These are phyloP conservation scores for Hylaeus volcanicus DNA, from an alignment of 1,140 invertebrate genomes.

Conservation along the genomic window DNA sequence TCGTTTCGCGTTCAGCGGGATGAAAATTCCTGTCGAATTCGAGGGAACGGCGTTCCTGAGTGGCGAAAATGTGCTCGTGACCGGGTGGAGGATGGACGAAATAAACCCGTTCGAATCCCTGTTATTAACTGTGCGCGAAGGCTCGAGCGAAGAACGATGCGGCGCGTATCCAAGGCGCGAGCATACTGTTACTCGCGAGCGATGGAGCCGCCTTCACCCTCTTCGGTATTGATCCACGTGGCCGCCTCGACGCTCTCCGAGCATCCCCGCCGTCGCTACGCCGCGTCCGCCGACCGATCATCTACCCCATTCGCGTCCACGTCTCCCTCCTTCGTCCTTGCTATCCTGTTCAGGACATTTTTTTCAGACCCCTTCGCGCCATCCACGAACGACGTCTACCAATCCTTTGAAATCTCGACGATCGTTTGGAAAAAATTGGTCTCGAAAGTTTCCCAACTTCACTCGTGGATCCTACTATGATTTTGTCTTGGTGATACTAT, in stretches of 20 bases:
- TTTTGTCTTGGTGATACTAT: no score
- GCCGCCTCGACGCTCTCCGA: constrained; percentile 32
- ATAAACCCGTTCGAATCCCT: constrained; percentile 15
- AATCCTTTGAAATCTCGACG: background rate
- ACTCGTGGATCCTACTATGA: no score
- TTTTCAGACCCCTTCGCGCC: background rate
- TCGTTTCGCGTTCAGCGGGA: constrained; percentile 1
- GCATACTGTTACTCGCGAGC: constrained; percentile 61
- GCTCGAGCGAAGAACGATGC: constrained; percentile 51
- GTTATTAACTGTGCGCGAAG: constrained; percentile 8
- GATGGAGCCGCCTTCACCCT: constrained; percentile 56
- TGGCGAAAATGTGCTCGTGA: no score
- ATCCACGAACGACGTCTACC: no score
- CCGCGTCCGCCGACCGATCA: constrained; percentile 39
- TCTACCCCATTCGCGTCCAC: background rate
- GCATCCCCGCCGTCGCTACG: constrained; percentile 31
- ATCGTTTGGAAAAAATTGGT: background rate
- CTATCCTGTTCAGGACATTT: background rate
- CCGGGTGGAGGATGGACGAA: no score
- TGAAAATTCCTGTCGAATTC: background rate
- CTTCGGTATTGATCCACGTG: constrained; percentile 65
- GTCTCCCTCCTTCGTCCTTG: background rate
- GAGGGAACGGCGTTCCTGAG: background rate
- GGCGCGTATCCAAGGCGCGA: constrained; percentile 66
- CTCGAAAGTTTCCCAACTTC: no score